Base-by-base conservation (phyloP, 2,888 invertebrate genomes). In the Melipona beecheii region DNA sequence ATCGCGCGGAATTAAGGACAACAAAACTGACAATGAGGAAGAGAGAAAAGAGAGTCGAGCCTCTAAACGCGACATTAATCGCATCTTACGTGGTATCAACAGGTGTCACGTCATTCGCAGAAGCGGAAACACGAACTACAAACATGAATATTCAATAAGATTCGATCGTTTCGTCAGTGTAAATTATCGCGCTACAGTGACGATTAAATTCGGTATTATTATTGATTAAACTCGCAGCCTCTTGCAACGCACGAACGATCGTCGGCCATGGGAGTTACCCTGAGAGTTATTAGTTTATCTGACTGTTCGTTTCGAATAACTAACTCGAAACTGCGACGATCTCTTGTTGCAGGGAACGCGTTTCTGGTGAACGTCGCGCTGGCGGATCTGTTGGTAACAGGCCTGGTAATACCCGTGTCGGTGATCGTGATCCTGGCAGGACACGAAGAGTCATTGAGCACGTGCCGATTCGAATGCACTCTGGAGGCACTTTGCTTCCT, bases 281-380 rank as follows among this genome's bases (percentile, higher is more conserved):
- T 19, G 17, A 27, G 19, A 60, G 24, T 9, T 31, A 31, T 31
- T 4, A 4, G 31, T 54, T 21, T 56, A 9, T n/a, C 13, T 3
- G n/a, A 4, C 49, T 0, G 6, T 68, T 43, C 6, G 19, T 17
- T 24, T 36, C 15, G 19, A 66, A 2, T 15, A n/a, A 19, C 9
- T 64, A 58, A 65, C 4, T 43, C 3, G 4, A 21, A 49, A 74
- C 60, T 24, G 19, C 19, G 5, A 27, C 9, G 50, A 68, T 68
- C n/a, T 50, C 36, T 13, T 58, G 60, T 89, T 89, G 17, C 85
- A 96, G 97, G 97, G 72, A 97, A 97, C 93, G 95, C 96, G 50
- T 97, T 96, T 93, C 94, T 97, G 85, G 97, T 96, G 84, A 97
- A 96, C 94, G 95, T 97, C 43, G 97, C 97, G 0, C 90, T 97